Evolutionary conservation across 2,888 invertebrate species (phyloP).

Genomic region (Polietes domitor): DNA sequence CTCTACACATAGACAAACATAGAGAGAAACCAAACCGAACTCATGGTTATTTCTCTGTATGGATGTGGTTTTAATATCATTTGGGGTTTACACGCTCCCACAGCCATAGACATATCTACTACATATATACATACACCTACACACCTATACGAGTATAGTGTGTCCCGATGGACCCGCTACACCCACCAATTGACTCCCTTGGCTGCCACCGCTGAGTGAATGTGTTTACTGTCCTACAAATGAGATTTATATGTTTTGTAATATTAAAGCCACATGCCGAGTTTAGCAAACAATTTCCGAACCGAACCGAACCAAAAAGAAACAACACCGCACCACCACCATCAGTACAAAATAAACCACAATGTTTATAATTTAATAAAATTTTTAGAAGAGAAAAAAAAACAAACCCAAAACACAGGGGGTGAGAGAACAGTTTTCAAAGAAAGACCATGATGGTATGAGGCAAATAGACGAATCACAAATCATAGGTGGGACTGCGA

Average conservation of each 20-base stretch:
- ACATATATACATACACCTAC: background rate
- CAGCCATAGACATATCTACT: background rate
- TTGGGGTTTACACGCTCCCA: slow-evolving; percentile 28
- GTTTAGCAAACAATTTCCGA: slow-evolving; percentile 52
- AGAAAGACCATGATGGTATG: background rate
- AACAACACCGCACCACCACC: slow-evolving; percentile 17
- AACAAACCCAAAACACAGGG: background rate
- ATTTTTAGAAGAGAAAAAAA: slow-evolving; percentile 36
- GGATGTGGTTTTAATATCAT: slow-evolving; percentile 32
- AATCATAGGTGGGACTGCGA: background rate
- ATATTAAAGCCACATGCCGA: slow-evolving; percentile 64
- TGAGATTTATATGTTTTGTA: slow-evolving; percentile 60
- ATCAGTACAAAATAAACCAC: slow-evolving; percentile 37
- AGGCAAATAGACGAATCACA: background rate
- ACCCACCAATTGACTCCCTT: background rate
- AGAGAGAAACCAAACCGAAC: background rate
- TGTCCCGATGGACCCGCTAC: background rate
- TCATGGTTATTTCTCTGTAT: slow-evolving; percentile 23
- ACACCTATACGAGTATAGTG: background rate
- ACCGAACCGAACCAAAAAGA: background rate
- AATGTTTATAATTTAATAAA: slow-evolving; percentile 64
- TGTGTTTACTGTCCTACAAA: slow-evolving; percentile 35
- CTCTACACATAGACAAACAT: background rate
- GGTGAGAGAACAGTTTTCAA: background rate
- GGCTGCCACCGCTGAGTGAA: slow-evolving; percentile 6